phyloP scores from a whole-genome alignment of 2,888 invertebrate genomes.

The Sarcophaga carnaria region DNA sequence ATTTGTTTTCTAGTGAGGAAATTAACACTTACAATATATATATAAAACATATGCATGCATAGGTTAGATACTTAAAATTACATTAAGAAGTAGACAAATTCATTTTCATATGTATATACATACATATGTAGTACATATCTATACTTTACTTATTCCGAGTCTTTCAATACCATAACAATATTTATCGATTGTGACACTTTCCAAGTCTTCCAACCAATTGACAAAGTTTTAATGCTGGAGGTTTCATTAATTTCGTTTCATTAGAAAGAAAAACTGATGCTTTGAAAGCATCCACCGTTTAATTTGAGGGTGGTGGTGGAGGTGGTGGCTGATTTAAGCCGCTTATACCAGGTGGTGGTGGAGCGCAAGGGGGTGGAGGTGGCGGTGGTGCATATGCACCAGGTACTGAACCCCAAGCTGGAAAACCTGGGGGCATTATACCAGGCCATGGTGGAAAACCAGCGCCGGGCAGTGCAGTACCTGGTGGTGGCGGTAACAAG shows the following conservation, averaged over 20 bases:
- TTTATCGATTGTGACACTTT: constrained; percentile 49
- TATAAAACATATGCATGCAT: too few species aligned
- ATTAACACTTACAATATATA: too few species aligned
- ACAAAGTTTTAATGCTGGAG: constrained; percentile 54
- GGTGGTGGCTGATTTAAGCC: constrained; percentile 86
- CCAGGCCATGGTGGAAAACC: constrained; percentile 79
- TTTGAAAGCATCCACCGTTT: constrained; percentile 46
- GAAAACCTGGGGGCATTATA: constrained; percentile 74
- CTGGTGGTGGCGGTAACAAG: constrained; percentile 83
- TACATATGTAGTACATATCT: too few species aligned
- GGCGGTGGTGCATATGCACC: constrained; percentile 80
- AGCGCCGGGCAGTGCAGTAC: constrained; percentile 70
- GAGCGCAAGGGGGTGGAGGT: constrained; percentile 83
- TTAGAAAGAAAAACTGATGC: neutral
- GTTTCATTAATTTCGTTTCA: neutral
- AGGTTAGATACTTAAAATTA: too few species aligned
- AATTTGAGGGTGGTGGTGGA: constrained; percentile 84
- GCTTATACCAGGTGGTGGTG: constrained; percentile 83
- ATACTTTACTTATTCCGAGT: neutral
- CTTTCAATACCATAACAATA: neutral
- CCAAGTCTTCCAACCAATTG: constrained; percentile 54
- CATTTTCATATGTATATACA: too few species aligned
- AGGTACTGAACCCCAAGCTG: constrained; percentile 76
- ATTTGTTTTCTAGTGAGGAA: too few species aligned
- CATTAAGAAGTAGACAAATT: too few species aligned